Base-by-base conservation (phyloP, 2,888 invertebrate species). In the Buathra laborator region DNA sequence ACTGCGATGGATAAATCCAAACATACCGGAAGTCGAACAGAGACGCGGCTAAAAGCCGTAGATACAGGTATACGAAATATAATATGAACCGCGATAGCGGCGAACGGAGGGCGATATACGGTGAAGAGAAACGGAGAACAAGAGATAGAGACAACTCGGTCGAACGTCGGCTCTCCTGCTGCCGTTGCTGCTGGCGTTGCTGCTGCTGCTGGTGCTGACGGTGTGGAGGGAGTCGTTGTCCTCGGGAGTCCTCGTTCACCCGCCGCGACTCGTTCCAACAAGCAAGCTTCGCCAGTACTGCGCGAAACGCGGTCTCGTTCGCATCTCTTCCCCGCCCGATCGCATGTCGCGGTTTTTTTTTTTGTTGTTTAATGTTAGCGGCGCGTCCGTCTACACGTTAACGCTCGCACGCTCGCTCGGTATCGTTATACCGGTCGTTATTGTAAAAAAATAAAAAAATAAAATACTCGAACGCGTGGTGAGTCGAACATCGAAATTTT, bases 221-320 rank as follows among this genome's bases (percentile, higher is more conserved):
- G 68, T 80, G 71, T 72, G 87, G 90, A 90, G 89, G 90, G 90
- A 91, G 91, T 91, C 91, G 91, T 91, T 91, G 91, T 91, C 91
- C 91, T 91, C 91, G 91, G 37, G 90, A 88, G 90, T 89, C 88
- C 89, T 89, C 88, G 89, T 88, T 87, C 90, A 89, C 88, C 86
- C 88, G 89, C 88, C 87, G 86, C 87, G 87, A 88, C 88, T 87
- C 85, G 88, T 86, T 85, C 81, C 84, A 84, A 83, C 86, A 81
- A 77, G 78, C 62, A 72, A 76, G 76, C 83, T 76, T 77, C 85
- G 66, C 44, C 91, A 91, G 91, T 91, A 83, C 89, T 87, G 88
- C 90, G 90, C 91, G 90, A 88, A 88, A 87, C 91, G 91, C 91
- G 91, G 87, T 87, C 85, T 79, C 80, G 90, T 83, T 78, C 81